Evolutionary conservation across 1,140 invertebrate genomes (phyloP).

Genomic region (Conus betulinus): DNA sequence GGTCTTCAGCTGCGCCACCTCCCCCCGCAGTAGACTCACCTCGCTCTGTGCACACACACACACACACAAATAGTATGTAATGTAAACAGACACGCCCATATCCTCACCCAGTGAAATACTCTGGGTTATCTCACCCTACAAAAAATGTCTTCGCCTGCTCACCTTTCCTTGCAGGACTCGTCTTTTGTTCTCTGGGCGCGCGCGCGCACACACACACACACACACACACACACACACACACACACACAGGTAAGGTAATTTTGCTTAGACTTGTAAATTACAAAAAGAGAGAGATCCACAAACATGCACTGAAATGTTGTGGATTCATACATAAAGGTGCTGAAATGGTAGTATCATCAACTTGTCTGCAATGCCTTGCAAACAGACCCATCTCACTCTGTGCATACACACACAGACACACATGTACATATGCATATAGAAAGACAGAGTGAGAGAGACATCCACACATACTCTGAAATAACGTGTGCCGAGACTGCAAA

Average conservation of each 20-base stretch:
- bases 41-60: constrained; percentile 73
- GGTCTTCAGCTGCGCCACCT: constrained; percentile 82
- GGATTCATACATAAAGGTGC: no score
- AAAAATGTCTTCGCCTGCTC: not conserved
- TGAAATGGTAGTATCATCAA: no score
- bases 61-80: not conserved
- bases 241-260: not conserved
- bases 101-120: not conserved
- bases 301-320: no score
- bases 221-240: not conserved
- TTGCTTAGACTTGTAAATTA: no score
- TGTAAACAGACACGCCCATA: not conserved
- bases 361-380: no score
- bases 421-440: not conserved
- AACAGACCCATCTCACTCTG: no score
- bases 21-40: constrained; percentile 79
- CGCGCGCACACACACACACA: not conserved
- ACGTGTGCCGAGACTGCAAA: no score
- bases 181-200: not conserved
- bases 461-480: not conserved
- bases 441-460: not conserved
- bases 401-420: not conserved
- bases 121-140: not conserved
- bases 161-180: no score
- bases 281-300: no score